Evolutionary conservation across 2,797 vertebrate species (phyloP).

Genomic region (Anolis apletophallus): DNA sequence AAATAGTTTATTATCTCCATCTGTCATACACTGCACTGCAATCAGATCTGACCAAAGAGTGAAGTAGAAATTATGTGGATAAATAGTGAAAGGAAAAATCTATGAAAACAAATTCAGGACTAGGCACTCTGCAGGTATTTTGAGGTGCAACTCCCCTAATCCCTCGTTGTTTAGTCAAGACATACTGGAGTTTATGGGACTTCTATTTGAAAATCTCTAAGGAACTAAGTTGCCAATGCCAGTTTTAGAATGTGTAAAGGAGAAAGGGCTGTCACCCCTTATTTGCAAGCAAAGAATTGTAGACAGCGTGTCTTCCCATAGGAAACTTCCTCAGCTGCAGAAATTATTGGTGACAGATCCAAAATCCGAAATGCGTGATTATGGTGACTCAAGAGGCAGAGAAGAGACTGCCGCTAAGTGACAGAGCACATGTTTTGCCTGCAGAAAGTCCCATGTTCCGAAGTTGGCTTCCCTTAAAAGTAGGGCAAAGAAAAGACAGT

Average conservation of each 20-base stretch:
- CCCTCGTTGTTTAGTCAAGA: neutral
- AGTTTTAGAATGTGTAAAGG: slow-evolving; percentile 4
- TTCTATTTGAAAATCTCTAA: neutral
- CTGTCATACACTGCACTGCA: neutral
- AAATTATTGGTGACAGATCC: neutral
- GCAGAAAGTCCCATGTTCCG: neutral
- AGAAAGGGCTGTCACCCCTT: neutral
- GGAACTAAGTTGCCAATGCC: neutral
- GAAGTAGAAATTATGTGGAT: neutral
- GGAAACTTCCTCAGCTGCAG: neutral
- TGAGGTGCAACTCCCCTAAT: neutral
- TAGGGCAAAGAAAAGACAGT: too few relatives aligned
- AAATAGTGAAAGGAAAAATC: neutral
- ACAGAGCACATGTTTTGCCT: neutral
- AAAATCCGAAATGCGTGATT: neutral
- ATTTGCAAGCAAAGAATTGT: neutral
- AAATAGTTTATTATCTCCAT: neutral
- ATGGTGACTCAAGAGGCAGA: neutral
- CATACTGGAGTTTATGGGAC: neutral
- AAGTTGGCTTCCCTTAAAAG: neutral
- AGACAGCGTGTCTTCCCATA: neutral
- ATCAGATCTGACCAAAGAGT: neutral
- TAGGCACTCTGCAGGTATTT: neutral
- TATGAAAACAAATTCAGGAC: neutral
- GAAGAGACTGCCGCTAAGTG: neutral